Conservation (phyloP, 1,140 invertebrate species). For the Galendromus occidentalis region DNA sequence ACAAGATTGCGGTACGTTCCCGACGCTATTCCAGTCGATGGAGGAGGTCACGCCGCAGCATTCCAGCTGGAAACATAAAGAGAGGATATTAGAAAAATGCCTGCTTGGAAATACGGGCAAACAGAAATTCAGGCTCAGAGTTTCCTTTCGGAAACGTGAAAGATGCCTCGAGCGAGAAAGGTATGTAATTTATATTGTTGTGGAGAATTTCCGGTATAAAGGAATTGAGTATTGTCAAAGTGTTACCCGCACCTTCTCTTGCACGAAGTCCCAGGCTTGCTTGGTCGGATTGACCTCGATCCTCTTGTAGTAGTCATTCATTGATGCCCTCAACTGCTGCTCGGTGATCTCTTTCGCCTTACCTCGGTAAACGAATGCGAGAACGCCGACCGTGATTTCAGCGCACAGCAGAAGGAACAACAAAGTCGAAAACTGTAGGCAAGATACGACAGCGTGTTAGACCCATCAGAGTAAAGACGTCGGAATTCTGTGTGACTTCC, state of each 20-base stretch:
- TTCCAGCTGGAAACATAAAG: background rate
- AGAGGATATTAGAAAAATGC: too few species aligned
- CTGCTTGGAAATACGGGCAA: too few species aligned
- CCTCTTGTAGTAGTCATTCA: conserved; percentile 3
- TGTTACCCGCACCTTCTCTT: background rate
- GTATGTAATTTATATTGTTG: background rate
- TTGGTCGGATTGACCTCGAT: background rate
- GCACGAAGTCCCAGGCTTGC: conserved; percentile 6
- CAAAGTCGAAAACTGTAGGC: background rate
- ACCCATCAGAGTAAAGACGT: too few species aligned
- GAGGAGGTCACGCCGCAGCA: conserved; percentile 6
- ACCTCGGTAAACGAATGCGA: conserved; percentile 6
- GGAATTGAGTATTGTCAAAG: too few species aligned
- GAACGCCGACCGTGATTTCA: conserved; percentile 10
- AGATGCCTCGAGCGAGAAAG: background rate
- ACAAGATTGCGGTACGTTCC: background rate
- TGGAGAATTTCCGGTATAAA: too few species aligned
- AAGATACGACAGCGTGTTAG: too few species aligned
- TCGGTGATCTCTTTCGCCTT: conserved; percentile 11
- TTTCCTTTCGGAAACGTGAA: background rate
- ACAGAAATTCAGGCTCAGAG: background rate
- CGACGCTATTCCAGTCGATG: background rate
- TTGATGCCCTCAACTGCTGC: conserved; percentile 9
- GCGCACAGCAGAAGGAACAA: background rate
- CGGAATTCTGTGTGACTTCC: too few species aligned